A percentile compares a stretch with the other conserved stretches of the same genome.
These are phyloP conservation scores for Coryphaenoides rupestris DNA, from an alignment of 2,113 vertebrate genomes.

Conservation along the genomic window DNA sequence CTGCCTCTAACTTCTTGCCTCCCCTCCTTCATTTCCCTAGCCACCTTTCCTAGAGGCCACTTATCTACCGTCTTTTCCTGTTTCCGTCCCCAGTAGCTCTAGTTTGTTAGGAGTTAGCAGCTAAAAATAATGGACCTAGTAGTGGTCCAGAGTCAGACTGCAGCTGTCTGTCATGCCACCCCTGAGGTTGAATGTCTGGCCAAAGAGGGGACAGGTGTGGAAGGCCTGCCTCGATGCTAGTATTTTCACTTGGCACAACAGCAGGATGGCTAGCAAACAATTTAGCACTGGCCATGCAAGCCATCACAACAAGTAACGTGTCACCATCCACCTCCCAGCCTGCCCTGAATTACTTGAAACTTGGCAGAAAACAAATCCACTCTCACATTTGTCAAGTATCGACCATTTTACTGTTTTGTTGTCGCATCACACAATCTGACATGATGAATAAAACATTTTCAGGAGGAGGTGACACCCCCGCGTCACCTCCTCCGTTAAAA, in stretches of 20 bases:
- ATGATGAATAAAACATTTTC: too few relatives aligned
- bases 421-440: too few relatives aligned
- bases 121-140: slow-evolving; percentile 51
- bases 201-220: slow-evolving; percentile 43
- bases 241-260: slow-evolving; percentile 23
- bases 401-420: too few relatives aligned
- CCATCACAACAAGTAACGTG: slow-evolving; percentile 1
- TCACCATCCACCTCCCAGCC: too few relatives aligned
- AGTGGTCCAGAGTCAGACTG: slow-evolving; percentile 37
- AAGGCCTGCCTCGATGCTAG: neutral
- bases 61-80: neutral
- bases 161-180: slow-evolving; percentile 40
- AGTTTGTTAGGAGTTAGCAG: slow-evolving; percentile 17
- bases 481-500: too few relatives aligned
- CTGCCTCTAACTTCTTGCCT: neutral
- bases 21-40: neutral
- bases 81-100: slow-evolving; percentile 6
- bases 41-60: neutral
- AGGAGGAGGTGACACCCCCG: too few relatives aligned
- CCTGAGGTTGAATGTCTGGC: slow-evolving; percentile 28
- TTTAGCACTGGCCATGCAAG: neutral
- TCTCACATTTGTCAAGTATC: too few relatives aligned
- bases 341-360: too few relatives aligned
- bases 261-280: neutral
- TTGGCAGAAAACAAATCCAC: too few relatives aligned